These are phyloP conservation scores for Campylorhamphus procurvoides DNA, from an alignment of 2,113 vertebrate genomes.

Conservation along the genomic window DNA sequence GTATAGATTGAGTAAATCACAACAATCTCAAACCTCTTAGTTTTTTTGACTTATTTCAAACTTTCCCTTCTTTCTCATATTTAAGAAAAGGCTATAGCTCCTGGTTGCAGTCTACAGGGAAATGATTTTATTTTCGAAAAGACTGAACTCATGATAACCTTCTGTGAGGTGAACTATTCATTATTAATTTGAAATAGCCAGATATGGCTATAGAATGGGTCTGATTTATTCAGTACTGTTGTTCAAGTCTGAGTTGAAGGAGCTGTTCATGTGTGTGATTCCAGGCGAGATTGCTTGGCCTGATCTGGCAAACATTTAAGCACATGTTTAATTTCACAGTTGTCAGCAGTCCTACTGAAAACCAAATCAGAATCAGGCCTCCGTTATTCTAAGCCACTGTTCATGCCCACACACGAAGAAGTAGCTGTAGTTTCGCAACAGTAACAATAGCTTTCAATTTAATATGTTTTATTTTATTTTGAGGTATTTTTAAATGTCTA, in stretches of 20 bases:
- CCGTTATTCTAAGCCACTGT: slow-evolving; percentile 23
- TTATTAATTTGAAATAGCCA: background rate
- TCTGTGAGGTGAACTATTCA: background rate
- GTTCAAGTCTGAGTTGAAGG: background rate
- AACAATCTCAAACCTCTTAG: background rate
- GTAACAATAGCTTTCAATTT: background rate
- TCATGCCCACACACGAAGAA: slow-evolving; percentile 1
- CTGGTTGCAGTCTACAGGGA: background rate
- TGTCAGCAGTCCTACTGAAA: slow-evolving; percentile 43
- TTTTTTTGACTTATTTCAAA: background rate
- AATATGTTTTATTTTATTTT: background rate
- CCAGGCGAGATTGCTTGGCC: background rate
- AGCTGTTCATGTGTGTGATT: background rate
- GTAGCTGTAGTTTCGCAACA: background rate
- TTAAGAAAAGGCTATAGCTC: background rate
- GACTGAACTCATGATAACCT: background rate
- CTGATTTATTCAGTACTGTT: background rate
- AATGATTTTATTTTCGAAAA: background rate
- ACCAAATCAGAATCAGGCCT: background rate
- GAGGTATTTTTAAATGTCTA: background rate
- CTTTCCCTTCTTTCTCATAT: background rate
- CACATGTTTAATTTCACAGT: slow-evolving; percentile 4
- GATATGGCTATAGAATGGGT: background rate
- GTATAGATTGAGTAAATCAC: background rate
- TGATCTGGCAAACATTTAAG: slow-evolving; percentile 11